Base-by-base conservation (phyloP, 2,113 vertebrate genomes). In the Lathamus discolor region DNA sequence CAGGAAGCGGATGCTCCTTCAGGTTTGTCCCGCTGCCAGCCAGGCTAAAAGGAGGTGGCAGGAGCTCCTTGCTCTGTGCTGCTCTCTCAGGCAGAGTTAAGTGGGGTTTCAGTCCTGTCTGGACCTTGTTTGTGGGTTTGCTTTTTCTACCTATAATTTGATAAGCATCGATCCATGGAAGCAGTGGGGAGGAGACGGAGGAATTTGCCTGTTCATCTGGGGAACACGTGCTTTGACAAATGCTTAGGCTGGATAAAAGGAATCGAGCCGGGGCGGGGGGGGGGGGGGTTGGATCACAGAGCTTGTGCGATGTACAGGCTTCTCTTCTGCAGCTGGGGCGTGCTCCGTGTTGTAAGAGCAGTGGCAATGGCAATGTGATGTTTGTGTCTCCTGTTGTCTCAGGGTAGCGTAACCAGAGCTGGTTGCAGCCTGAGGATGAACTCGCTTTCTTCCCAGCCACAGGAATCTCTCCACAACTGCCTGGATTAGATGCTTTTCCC, bases 361-460 rank as follows among this genome's bases (percentile, higher is more conserved):
- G 86, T 28, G 44, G 55, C 9, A 1, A 23, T 19, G 5, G 55
- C 8, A 1, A 23, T 19, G 6, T 51, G 83, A 28, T 59, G 82
- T 80, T 93, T 83, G 79, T 92, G n/a, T 86, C 84, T 79, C 81
- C 59, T 54, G 87, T 64, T 70, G 89, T 90, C 82, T 85, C 2
- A 0, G 68, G 74, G 74, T 37, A 66, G 68, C 35, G 6, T 17
- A 44, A 29, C 90, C 18, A 11, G 93, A 86, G 86, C 82, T 78
- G 90, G 43, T 20, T 41, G 55, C 51, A 78, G 68, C 41, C 19
- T 74, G 64, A 75, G 92, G 80, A 61, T 84, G 92, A 93, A 35
- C 64, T 85, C 86, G 64, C 55, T 88, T 86, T 88, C 87, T 80
- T 77, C 88, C 41, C 75, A 77, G 87, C 87, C 80, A 79, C 68